Percentiles rank a stretch among this genome's conserved stretches.
Conservation (phyloP, 2,113 vertebrate species). For the Orycteropus afer region DNA sequence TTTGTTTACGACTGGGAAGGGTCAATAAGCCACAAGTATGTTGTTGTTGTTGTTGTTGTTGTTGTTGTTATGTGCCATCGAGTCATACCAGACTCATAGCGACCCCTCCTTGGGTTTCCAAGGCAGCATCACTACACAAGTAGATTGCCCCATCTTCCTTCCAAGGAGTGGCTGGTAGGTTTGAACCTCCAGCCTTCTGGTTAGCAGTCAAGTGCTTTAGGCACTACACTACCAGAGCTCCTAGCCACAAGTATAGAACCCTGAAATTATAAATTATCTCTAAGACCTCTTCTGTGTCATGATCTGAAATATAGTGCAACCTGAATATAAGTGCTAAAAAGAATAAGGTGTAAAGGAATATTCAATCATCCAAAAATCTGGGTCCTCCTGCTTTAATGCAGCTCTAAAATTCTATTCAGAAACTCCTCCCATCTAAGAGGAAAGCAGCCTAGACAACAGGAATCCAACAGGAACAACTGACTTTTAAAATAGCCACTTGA, state of each 20-base stretch:
- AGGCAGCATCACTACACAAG: too few relatives aligned
- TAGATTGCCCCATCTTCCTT: too few relatives aligned
- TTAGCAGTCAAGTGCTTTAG: too few relatives aligned
- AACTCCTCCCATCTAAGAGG: not conserved
- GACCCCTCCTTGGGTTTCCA: too few relatives aligned
- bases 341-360: not conserved
- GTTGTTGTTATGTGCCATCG: too few relatives aligned
- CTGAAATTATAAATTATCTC: not conserved
- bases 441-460: slow-evolving; percentile 42
- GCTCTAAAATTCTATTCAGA: not conserved
- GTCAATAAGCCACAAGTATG: slow-evolving; percentile 46
- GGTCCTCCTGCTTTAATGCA: not conserved
- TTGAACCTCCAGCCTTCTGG: too few relatives aligned
- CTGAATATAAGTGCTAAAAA: slow-evolving; percentile 1
- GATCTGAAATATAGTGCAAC: not conserved
- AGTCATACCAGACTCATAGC: too few relatives aligned
- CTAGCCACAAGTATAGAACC: slow-evolving; percentile 46
- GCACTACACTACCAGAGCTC: too few relatives aligned
- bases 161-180: too few relatives aligned
- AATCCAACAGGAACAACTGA: slow-evolving; percentile 60
- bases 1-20: not conserved
- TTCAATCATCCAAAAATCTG: not conserved
- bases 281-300: not conserved
- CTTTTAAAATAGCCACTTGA: slow-evolving; percentile 73
- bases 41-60: too few relatives aligned